phyloP scores from a whole-genome alignment of 2,888 invertebrate species.

The Epistrophe eligans region DNA sequence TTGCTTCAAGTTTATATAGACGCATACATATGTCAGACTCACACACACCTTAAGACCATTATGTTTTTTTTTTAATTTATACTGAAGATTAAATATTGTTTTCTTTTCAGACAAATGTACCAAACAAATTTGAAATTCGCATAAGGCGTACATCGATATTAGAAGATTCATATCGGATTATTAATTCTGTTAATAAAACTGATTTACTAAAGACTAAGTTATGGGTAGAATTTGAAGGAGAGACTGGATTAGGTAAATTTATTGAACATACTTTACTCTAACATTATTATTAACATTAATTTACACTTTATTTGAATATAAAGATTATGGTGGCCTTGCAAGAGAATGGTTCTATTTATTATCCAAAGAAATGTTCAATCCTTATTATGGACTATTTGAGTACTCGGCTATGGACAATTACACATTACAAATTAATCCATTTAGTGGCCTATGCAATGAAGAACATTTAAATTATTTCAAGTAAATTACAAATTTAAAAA shows the following conservation, averaged over 20 bases:
- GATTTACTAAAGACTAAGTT: conserved; percentile 98
- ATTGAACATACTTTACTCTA: conserved; percentile 73
- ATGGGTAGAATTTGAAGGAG: conserved; percentile 99
- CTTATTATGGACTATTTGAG: conserved; percentile 99
- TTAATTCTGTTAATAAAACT: conserved; percentile 94
- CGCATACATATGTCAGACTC: too few species aligned
- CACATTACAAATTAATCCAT: conserved; percentile 99
- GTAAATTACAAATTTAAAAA: conserved; percentile 77
- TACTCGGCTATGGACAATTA: conserved; percentile 99
- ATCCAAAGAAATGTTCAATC: conserved; percentile 99
- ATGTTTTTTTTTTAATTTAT: too few species aligned
- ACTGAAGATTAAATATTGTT: too few species aligned
- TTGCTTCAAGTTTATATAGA: too few species aligned
- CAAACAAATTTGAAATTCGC: conserved; percentile 99
- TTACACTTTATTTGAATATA: conserved; percentile 13
- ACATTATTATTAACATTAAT: background rate
- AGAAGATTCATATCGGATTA: conserved; percentile 98
- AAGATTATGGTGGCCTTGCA: conserved; percentile 98
- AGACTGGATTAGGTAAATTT: conserved; percentile 90
- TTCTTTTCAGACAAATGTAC: conserved; percentile 92
- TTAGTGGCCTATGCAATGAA: conserved; percentile 98
- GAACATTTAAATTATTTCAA: conserved; percentile 99
- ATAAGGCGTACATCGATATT: conserved; percentile 95
- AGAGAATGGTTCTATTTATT: conserved; percentile 99
- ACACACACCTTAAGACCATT: too few species aligned